These are phyloP conservation scores for Magallana gigas DNA, from an alignment of 1,140 invertebrate genomes.

Conservation along the genomic window DNA sequence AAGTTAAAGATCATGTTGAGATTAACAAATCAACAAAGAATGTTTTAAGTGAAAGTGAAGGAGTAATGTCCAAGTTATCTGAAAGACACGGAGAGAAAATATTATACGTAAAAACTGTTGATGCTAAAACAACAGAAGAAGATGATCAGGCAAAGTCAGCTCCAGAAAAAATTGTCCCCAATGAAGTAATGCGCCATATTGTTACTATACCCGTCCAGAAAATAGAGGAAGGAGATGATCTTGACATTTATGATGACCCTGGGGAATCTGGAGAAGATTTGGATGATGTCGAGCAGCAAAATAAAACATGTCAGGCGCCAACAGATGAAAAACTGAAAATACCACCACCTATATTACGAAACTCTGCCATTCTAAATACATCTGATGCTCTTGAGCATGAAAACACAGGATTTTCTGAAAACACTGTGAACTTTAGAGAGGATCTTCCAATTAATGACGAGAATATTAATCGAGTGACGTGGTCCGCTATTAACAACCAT, in stretches of 20 bases:
- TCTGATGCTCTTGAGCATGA: background rate
- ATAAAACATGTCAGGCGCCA: background rate
- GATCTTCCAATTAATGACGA: background rate
- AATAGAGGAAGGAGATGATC: slow-evolving; percentile 20
- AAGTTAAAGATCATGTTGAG: background rate
- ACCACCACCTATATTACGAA: slow-evolving; percentile 24
- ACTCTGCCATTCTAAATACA: background rate
- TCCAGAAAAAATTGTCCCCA: background rate
- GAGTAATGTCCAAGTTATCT: background rate
- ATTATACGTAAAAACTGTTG: background rate
- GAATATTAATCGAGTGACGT: background rate
- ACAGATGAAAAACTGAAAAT: background rate
- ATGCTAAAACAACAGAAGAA: background rate
- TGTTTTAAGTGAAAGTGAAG: background rate
- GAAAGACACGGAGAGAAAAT: slow-evolving; percentile 1
- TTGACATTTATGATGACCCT: slow-evolving; percentile 35
- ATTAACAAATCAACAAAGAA: background rate
- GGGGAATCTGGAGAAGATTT: slow-evolving; percentile 22
- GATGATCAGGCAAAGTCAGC: background rate
- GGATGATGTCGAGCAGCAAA: background rate
- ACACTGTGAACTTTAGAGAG: slow-evolving; percentile 9
- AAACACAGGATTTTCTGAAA: background rate
- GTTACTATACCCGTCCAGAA: slow-evolving; percentile 23
- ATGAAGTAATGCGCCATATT: background rate
- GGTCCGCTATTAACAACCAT: slow-evolving; percentile 29